phyloP scores from a whole-genome alignment of 2,797 vertebrate genomes.

The Mormyrops attenuatus region DNA sequence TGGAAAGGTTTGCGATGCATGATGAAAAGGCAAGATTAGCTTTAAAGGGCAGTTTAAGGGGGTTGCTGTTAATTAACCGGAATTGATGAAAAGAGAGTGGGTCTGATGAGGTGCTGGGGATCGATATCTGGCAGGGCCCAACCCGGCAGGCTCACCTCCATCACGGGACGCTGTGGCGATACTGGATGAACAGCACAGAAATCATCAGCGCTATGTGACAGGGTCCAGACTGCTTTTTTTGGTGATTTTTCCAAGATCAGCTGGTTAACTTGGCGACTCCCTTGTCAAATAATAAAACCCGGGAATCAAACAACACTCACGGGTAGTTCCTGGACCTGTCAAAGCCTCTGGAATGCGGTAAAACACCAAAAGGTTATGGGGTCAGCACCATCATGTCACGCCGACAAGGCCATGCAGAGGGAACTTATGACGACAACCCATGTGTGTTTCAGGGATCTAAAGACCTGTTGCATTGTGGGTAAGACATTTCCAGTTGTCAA shows the following conservation, averaged over 20 bases:
- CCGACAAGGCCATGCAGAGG: not conserved
- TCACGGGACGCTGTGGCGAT: not conserved
- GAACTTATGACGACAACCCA: not conserved
- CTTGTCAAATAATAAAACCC: not conserved
- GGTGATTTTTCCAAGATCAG: not conserved
- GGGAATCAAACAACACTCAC: not conserved
- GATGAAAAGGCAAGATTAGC: not conserved
- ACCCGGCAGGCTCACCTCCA: not conserved
- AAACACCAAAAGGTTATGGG: not conserved
- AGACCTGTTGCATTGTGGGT: not conserved
- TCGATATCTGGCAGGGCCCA: not conserved
- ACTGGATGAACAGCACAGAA: not conserved
- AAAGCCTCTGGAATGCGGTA: not conserved
- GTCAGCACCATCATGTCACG: not conserved
- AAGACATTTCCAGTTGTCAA: not conserved
- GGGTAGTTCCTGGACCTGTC: not conserved
- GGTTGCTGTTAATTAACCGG: not conserved
- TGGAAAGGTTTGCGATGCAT: not conserved
- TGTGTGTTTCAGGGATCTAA: not conserved
- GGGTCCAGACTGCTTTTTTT: not conserved
- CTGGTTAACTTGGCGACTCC: not conserved
- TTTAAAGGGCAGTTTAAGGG: slow-evolving; percentile 16
- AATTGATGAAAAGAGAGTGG: slow-evolving; percentile 3
- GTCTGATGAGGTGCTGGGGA: slow-evolving; percentile 9
- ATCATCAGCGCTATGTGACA: not conserved